Conservation (phyloP, 2,113 vertebrate species). For the Aptenodytes patagonicus region DNA sequence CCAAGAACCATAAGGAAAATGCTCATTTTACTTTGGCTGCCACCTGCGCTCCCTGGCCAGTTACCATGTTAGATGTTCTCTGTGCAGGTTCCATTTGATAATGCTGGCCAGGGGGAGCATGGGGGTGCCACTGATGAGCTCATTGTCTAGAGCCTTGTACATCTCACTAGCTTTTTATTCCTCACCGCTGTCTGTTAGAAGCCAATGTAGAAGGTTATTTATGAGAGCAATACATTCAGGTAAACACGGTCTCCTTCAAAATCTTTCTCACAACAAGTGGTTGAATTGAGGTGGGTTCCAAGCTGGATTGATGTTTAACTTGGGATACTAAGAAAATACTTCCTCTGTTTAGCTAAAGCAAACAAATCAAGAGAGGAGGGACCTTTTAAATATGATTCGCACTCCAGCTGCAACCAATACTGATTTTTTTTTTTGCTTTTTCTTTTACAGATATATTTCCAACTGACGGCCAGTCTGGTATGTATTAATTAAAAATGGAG, state of each 20-base stretch:
- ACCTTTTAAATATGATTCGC: conserved; percentile 9
- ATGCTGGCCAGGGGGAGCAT: fast-evolving
- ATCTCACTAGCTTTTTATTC: neutral
- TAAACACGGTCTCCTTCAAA: conserved; percentile 2
- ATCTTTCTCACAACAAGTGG: neutral
- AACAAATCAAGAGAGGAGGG: neutral
- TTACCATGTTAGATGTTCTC: neutral
- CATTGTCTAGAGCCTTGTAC: neutral
- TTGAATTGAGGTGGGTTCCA: conserved; percentile 22
- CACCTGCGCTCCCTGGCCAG: neutral
- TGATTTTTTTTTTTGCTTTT: neutral
- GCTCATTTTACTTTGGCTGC: neutral
- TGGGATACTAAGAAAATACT: conserved; percentile 48
- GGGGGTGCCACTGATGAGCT: neutral
- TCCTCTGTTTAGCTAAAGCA: conserved; percentile 53
- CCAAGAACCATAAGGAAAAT: neutral
- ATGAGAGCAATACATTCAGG: neutral
- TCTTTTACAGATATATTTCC: conserved; percentile 48
- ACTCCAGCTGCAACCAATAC: neutral
- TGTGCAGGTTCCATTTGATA: neutral
- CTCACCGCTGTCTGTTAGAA: neutral
- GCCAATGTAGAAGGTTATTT: neutral
- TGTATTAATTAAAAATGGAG: conserved; percentile 5
- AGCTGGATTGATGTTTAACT: conserved; percentile 58
- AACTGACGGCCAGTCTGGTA: conserved; percentile 37